A percentile compares a stretch with the other conserved stretches of the same genome.
Evolutionary conservation across 2,113 vertebrate species (phyloP).

Genomic region (Muntiacus muntjak): DNA sequence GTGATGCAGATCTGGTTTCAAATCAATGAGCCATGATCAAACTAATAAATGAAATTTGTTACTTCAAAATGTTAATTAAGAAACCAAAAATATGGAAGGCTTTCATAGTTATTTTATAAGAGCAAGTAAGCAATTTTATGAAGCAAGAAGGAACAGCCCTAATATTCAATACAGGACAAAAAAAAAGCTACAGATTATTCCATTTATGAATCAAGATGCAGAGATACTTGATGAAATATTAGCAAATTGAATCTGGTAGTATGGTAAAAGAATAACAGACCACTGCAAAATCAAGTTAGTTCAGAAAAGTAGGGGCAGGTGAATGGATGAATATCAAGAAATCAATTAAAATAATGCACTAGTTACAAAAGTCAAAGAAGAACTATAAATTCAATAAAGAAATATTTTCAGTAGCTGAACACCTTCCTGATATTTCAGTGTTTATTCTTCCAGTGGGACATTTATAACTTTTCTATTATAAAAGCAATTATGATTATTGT

Average conservation of each 20-base stretch:
- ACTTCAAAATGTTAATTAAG: not conserved
- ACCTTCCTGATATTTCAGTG: constrained; percentile 17
- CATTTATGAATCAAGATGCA: constrained; percentile 30
- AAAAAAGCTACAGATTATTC: not conserved
- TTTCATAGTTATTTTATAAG: not conserved
- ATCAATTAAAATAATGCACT: not conserved
- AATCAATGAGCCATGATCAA: not conserved
- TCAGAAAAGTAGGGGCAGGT: not conserved
- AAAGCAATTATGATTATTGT: constrained; percentile 13
- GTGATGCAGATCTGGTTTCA: not conserved
- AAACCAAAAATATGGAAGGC: not conserved
- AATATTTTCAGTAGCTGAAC: not conserved
- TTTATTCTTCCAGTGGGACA: constrained; percentile 24
- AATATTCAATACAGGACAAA: not conserved
- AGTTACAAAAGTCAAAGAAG: not conserved
- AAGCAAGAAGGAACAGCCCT: not conserved
- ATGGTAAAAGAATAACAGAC: not conserved
- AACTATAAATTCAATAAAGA: not conserved
- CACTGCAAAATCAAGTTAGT: constrained; percentile 19
- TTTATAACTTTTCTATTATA: constrained; percentile 16
- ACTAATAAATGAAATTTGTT: not conserved
- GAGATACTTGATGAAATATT: not conserved
- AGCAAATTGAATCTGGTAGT: not conserved
- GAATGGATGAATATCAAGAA: not conserved
- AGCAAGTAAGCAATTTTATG: not conserved